Evolutionary conservation across 2,888 invertebrate species (phyloP).

Genomic region (Hermaeophaga mercurialis): DNA sequence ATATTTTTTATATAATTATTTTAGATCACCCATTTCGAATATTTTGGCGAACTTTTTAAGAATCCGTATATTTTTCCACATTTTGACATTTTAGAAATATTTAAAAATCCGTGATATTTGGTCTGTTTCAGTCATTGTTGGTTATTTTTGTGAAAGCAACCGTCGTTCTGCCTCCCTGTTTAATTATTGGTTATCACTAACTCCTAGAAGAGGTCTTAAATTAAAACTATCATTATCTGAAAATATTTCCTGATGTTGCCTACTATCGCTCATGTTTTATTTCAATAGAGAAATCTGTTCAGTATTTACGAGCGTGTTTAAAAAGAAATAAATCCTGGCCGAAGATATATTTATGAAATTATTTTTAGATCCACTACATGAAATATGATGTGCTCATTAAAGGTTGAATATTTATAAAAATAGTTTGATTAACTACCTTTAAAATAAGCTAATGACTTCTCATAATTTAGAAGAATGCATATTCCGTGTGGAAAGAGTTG

Average conservation of each 20-base stretch:
- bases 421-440: conserved; percentile 23
- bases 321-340: conserved; percentile 17
- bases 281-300: conserved; percentile 21
- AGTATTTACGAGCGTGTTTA: conserved; percentile 17
- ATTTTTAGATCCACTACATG: conserved; percentile 15
- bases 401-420: conserved; percentile 21
- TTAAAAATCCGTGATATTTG: no score
- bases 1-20: no score
- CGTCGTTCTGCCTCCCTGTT: no score
- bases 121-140: no score
- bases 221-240: conserved; percentile 11
- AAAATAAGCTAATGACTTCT: conserved; percentile 16
- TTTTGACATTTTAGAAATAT: no score
- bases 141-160: no score
- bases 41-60: no score
- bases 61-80: no score
- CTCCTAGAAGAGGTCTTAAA: no score
- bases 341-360: conserved; percentile 16
- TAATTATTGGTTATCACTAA: no score
- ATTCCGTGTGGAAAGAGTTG: background rate
- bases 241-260: conserved; percentile 2
- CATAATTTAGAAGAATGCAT: conserved; percentile 13
- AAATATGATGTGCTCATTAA: conserved; percentile 19
- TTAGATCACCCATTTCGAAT: no score
- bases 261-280: conserved; percentile 11